Percentiles rank a stretch among this genome's conserved stretches.
phyloP scores from a whole-genome alignment of 2,113 vertebrate genomes.

The Sciurus niger region DNA sequence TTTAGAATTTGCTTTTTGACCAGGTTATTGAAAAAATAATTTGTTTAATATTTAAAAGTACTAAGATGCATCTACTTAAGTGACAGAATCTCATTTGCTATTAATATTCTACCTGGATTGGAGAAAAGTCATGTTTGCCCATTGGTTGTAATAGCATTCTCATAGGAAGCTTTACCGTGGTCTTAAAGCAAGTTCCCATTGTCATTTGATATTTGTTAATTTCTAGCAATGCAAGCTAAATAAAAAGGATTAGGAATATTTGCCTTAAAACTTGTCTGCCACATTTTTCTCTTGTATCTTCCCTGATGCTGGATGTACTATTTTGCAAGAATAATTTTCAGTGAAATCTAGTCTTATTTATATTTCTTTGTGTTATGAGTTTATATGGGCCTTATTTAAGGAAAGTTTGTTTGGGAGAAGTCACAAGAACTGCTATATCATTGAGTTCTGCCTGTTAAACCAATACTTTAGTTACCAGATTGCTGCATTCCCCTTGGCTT shows the following conservation, averaged over 20 bases:
- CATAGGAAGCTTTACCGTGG: neutral
- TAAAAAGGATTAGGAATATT: slow-evolving; percentile 38
- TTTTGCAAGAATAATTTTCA: neutral
- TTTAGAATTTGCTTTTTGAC: slow-evolving; percentile 55
- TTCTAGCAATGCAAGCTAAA: neutral
- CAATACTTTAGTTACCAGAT: neutral
- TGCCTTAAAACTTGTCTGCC: neutral
- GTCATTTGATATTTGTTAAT: slow-evolving; percentile 51
- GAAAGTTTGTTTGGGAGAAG: neutral
- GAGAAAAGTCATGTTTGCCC: neutral
- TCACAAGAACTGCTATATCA: neutral
- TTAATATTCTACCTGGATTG: neutral
- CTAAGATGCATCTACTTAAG: neutral
- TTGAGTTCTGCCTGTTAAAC: slow-evolving; percentile 37
- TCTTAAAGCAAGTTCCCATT: neutral
- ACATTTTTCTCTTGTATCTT: slow-evolving; percentile 13
- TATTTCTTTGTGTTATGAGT: neutral
- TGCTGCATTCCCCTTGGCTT: neutral
- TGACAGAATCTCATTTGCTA: neutral
- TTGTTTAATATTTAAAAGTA: slow-evolving; percentile 58
- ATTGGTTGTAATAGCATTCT: neutral
- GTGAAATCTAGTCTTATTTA: neutral
- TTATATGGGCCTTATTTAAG: neutral
- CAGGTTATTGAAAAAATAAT: slow-evolving; percentile 17
- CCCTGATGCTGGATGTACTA: neutral